Evolutionary conservation across 2,888 invertebrate genomes (phyloP).

Genomic region (Cartodere bifasciata): DNA sequence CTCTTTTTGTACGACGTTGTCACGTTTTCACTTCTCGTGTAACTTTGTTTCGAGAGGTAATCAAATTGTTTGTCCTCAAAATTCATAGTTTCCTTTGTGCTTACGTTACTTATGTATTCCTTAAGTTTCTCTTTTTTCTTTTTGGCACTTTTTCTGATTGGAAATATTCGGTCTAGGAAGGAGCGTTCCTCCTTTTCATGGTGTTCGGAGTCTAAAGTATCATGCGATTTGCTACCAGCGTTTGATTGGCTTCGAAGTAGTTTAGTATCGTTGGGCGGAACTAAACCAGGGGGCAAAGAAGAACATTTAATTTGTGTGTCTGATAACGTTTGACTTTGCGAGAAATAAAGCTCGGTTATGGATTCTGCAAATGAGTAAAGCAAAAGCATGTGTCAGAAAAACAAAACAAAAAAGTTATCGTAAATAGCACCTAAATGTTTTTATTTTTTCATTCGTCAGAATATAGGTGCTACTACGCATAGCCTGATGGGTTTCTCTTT

Average conservation of each 20-base stretch:
- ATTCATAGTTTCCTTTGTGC: no score
- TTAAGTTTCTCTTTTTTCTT: slow-evolving; percentile 46
- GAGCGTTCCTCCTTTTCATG: slow-evolving; percentile 43
- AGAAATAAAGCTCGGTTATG: slow-evolving; percentile 32
- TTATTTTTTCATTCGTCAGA: no score
- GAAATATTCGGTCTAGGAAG: slow-evolving; percentile 53
- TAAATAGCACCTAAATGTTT: no score
- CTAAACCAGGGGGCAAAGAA: slow-evolving; percentile 49
- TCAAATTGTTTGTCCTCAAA: no score
- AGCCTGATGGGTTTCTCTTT: no score
- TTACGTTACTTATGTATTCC: no score
- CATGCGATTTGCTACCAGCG: slow-evolving; percentile 31
- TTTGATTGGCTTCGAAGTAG: slow-evolving; percentile 38
- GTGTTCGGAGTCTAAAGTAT: slow-evolving; percentile 30
- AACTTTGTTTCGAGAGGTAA: no score
- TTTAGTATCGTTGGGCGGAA: slow-evolving; percentile 41
- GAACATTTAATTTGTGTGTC: slow-evolving; percentile 50
- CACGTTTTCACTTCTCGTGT: no score
- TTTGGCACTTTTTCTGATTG: slow-evolving; percentile 58
- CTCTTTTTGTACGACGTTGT: slow-evolving; percentile 31
- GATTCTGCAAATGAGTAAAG: slow-evolving; percentile 29
- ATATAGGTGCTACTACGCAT: no score
- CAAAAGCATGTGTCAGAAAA: slow-evolving; percentile 11
- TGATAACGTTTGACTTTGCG: slow-evolving; percentile 16
- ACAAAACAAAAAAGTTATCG: no score